Evolutionary conservation across 2,797 vertebrate species (phyloP).

Genomic region (Rhinogobio ventralis): DNA sequence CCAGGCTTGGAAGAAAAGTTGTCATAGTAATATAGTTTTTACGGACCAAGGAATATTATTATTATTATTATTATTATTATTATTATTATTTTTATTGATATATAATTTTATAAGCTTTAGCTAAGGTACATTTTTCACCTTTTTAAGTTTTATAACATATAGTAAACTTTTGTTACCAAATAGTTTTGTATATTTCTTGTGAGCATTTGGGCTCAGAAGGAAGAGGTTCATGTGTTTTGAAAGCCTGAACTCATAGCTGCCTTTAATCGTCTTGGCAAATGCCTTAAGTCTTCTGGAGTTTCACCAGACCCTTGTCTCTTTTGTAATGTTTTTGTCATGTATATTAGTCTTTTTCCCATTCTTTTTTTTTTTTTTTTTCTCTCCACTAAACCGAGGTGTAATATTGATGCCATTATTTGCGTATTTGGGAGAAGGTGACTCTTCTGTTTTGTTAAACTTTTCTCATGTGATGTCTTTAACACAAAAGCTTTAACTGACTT

Average conservation of each 20-base stretch:
- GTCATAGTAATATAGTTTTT: slow-evolving; percentile 77
- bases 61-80: slow-evolving; percentile 73
- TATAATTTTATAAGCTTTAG: slow-evolving; percentile 81
- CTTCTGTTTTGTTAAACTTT: slow-evolving; percentile 28
- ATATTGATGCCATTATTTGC: slow-evolving; percentile 23
- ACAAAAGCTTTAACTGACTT: slow-evolving; percentile 61
- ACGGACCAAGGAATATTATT: slow-evolving; percentile 78
- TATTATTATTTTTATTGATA: slow-evolving; percentile 76
- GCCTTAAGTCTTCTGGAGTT: slow-evolving; percentile 56
- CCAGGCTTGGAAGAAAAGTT: slow-evolving; percentile 64
- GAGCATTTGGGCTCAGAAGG: slow-evolving; percentile 58
- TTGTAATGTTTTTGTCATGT: slow-evolving; percentile 53
- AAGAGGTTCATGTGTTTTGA: slow-evolving; percentile 42
- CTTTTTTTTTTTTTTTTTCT: neutral
- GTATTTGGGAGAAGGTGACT: slow-evolving; percentile 46
- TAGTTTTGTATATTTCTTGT: slow-evolving; percentile 57
- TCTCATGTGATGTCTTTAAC: slow-evolving; percentile 39
- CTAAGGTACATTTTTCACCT: slow-evolving; percentile 76
- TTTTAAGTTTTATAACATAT: slow-evolving; percentile 70
- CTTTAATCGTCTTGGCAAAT: slow-evolving; percentile 55
- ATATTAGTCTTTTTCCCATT: slow-evolving; percentile 15
- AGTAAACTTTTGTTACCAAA: slow-evolving; percentile 74
- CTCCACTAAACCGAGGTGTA: slow-evolving; percentile 27
- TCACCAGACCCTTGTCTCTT: slow-evolving; percentile 52
- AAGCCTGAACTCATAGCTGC: slow-evolving; percentile 56